phyloP scores from a whole-genome alignment of 2,113 vertebrate genomes.

The Zosterops lateralis region DNA sequence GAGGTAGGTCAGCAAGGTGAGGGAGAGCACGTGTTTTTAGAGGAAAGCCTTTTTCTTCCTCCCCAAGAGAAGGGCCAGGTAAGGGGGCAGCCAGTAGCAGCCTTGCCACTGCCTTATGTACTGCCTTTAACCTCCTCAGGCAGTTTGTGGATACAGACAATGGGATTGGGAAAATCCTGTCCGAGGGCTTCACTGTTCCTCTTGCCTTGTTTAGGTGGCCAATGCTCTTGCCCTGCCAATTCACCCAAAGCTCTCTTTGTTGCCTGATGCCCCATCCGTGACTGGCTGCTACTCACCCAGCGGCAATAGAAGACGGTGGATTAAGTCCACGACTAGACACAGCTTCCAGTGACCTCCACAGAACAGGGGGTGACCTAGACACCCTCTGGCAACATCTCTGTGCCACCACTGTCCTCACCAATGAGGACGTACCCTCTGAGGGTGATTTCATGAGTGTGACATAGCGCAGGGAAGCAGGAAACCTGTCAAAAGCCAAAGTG shows the following conservation, averaged over 20 bases:
- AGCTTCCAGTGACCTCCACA: neutral
- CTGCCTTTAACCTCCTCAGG: neutral
- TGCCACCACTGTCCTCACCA: neutral
- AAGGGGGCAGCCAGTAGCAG: neutral
- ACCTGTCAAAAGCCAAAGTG: neutral
- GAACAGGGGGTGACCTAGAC: neutral
- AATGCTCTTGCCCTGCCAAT: neutral
- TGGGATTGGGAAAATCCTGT: neutral
- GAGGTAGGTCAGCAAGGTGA: neutral
- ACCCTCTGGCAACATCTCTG: neutral
- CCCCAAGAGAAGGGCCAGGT: neutral
- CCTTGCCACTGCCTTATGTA: rapidly evolving
- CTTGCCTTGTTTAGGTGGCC: neutral
- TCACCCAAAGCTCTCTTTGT: neutral
- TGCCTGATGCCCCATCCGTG: neutral
- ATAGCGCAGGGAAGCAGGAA: neutral
- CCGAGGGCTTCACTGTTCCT: neutral
- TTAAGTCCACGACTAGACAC: neutral
- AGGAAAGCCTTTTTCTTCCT: neutral
- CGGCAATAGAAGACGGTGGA: neutral
- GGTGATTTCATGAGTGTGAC: neutral
- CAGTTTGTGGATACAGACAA: neutral
- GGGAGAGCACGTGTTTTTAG: neutral
- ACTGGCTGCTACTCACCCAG: neutral
- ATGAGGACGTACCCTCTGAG: rapidly evolving